These are phyloP conservation scores for Erebia aethiops DNA, from an alignment of 2,888 invertebrate genomes.

Conservation along the genomic window DNA sequence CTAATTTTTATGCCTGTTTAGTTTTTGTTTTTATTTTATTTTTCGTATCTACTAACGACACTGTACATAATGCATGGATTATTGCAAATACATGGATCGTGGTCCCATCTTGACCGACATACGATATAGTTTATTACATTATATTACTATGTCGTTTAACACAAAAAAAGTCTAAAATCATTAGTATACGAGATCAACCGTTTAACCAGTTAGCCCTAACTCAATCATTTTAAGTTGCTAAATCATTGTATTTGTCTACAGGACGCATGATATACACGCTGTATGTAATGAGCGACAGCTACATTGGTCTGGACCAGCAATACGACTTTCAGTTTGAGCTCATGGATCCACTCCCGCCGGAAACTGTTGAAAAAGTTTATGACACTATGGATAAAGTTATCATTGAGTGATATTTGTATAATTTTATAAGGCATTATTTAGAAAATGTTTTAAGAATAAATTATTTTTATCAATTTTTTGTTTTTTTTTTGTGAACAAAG, in stretches of 20 bases:
- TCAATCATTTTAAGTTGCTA: too few relatives aligned
- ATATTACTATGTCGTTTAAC: too few relatives aligned
- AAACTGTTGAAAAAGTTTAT: conserved; percentile 62
- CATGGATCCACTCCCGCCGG: conserved; percentile 65
- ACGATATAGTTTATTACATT: too few relatives aligned
- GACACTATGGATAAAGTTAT: conserved; percentile 63
- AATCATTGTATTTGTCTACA: conserved; percentile 46
- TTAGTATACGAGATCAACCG: too few relatives aligned
- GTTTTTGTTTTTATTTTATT: too few relatives aligned
- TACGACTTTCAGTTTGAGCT: conserved; percentile 84
- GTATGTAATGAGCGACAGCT: conserved; percentile 95
- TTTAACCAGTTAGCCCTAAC: too few relatives aligned
- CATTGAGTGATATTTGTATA: conserved; percentile 51
- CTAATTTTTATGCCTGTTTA: too few relatives aligned
- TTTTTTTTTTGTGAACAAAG: not conserved
- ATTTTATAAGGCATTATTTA: conserved; percentile 2
- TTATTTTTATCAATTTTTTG: conserved; percentile 43
- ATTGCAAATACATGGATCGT: too few relatives aligned
- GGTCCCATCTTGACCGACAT: too few relatives aligned
- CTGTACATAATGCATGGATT: too few relatives aligned
- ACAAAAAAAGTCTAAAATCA: too few relatives aligned
- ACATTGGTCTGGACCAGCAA: conserved; percentile 97
- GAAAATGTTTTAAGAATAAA: conserved; percentile 41
- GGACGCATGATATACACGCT: conserved; percentile 91
- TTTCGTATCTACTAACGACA: too few relatives aligned